Evolutionary conservation across 1,140 invertebrate species (phyloP), one percentile per base, ranked within the genome.

Genomic region (Aphaenogaster ashmeadi): DNA sequence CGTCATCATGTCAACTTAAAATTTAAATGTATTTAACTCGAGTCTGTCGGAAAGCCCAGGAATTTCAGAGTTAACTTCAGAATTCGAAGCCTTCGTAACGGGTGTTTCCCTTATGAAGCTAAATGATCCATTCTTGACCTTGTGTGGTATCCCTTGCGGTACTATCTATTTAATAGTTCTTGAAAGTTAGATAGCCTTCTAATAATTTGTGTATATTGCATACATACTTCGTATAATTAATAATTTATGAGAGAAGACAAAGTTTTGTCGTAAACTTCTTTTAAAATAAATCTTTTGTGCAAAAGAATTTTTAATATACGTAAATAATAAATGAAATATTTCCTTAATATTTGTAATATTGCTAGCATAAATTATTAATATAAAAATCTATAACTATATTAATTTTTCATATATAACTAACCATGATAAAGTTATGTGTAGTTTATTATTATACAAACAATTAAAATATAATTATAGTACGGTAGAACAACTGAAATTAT

Each of bases 21-120:
- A 80, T 80, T 80, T 54, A 69, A 80, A 80, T 38, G 44, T 58
- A 80, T 80, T 80, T 80, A 80, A 80, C 44, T 80, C 18, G 36
- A 69, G 18, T 21, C 18, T n/a, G 21, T 27, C 15, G 50, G 47
- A 54, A 54, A 67, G 62, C 33, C 7, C n/a, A 27, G 7, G 44
- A 2, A 52, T 54, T 80, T 67, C 4, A 52, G n/a, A 80, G 33
- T 41, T 67, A 80, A 80, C 18, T 69, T 69, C n/a, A 18, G 13
- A 54, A 36, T 69, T 80, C 52, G 8, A 54, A 80, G 7, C 33
- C 33, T 80, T n/a, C 62, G 47, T 41, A 80, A 80, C 44, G 33
- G 33, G 5, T 2, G 18, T 7, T 38, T 67, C 9, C 11, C n/a
- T 80, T 27, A 80, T 69, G 62, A 80, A 80, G 47, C 69, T 69